These are phyloP conservation scores for Thripadectes ignobilis DNA, from an alignment of 2,797 vertebrate genomes.

Conservation along the genomic window DNA sequence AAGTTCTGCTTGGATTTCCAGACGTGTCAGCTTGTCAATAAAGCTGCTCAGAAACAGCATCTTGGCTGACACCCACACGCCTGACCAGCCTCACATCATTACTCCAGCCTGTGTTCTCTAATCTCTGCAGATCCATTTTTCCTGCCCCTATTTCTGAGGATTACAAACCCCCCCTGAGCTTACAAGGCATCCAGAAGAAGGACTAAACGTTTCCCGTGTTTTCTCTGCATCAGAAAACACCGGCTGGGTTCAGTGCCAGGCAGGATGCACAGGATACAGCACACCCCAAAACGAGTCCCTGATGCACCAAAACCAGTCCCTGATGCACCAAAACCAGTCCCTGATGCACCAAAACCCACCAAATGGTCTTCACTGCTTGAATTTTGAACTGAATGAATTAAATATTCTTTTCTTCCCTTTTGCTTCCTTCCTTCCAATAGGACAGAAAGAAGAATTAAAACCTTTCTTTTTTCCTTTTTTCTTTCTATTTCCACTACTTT, in stretches of 20 bases:
- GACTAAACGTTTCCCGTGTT: not conserved
- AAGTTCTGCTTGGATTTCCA: not conserved
- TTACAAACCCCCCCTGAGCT: not conserved
- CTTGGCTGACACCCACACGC: not conserved
- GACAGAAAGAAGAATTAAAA: not conserved
- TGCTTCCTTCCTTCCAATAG: not conserved
- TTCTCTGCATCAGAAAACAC: not conserved
- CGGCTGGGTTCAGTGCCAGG: not conserved
- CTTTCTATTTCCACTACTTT: not conserved
- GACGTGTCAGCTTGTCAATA: not conserved
- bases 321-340: not conserved
- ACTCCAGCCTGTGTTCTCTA: not conserved
- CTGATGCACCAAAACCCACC: not conserved
- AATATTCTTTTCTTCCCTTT: not conserved
- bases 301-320: not conserved
- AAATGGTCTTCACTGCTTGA: not conserved
- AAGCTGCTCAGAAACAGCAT: not conserved
- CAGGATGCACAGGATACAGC: not conserved
- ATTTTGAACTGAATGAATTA: not conserved
- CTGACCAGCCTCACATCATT: not conserved
- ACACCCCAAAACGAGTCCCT: not conserved
- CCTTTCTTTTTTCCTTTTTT: not conserved
- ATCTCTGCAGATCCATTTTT: not conserved
- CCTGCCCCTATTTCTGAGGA: not conserved
- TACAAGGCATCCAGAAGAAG: not conserved